Base-by-base conservation (phyloP, 2,888 invertebrate genomes). In the Calameuta filiformis region DNA sequence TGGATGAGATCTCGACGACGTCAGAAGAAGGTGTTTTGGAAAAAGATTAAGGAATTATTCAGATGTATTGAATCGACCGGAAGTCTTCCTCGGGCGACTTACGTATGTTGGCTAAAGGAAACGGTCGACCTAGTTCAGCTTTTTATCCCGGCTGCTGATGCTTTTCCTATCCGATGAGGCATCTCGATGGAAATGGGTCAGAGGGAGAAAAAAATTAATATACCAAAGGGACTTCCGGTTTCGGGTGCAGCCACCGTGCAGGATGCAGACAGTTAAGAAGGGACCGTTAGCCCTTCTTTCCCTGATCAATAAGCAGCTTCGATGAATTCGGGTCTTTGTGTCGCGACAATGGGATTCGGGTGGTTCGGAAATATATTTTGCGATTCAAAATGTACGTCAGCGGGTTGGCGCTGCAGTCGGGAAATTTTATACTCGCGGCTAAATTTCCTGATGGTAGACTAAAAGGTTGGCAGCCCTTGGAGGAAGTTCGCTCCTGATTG, bases 191-290 rank as follows among this genome's bases (percentile, higher is more conserved):
- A 40, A 40, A 40, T 40, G 40, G 40, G 40, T 69, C 31, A 30
- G 69, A 69, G 69, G 33, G 30, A 69, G 69, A 69, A 69, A 69
- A 69, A 69, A 69, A 69, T 69, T 69, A 69, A 69, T 69, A 69
- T 31, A 69, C 30, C 31, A 30, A 30, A 11, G 69, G 33, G 31
- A 30, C 69, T 69, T 69, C 69, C 69, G 69, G 69, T 69, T 69
- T 69, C 69, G 69, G 69, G 69, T 69, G 33, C 69, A 69, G 69
- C 31, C 30, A 30, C 69, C 15, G 15, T 15, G 69, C 69, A 69
- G 69, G 69, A 69, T 69, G 69, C 69, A 33, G 69, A 69, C 69
- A 69, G 69, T 69, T 69, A 30, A 31, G 33, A 15, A 3, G 4
- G 69, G 12, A 69, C 69, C 69, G 69, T 69, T 69, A 69, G 69